Evolutionary conservation across 2,888 invertebrate genomes (phyloP).

Genomic region (Steinernema scapterisci): DNA sequence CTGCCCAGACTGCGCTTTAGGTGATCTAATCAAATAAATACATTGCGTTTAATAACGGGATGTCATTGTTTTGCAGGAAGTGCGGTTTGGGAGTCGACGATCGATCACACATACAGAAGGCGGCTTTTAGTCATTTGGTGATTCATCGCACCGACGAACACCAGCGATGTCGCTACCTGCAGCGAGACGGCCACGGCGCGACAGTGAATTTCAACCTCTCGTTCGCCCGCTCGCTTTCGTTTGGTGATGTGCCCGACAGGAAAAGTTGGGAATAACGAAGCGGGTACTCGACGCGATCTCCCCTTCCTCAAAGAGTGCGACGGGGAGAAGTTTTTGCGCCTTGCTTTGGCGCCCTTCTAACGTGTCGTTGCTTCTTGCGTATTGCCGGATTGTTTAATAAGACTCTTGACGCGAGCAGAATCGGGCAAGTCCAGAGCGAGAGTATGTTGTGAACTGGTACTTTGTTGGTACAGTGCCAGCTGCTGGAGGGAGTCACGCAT

Average conservation of each 20-base stretch:
- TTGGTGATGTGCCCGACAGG: neutral
- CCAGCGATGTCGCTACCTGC: conserved; percentile 12
- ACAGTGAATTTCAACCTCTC: neutral
- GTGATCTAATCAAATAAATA: neutral
- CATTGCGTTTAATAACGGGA: neutral
- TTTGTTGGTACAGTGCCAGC: conserved; percentile 18
- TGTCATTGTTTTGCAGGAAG: conserved; percentile 32
- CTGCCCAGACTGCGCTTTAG: too few relatives aligned
- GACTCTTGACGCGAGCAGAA: conserved; percentile 14
- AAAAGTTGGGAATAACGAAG: neutral
- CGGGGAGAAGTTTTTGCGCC: neutral
- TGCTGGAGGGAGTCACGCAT: conserved; percentile 26
- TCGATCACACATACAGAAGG: conserved; percentile 30
- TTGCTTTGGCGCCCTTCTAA: neutral
- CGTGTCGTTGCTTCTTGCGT: neutral
- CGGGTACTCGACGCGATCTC: neutral
- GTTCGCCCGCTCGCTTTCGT: too few relatives aligned
- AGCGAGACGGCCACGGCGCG: neutral
- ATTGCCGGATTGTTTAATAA: neutral
- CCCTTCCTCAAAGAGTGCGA: neutral
- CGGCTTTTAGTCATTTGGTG: conserved; percentile 31
- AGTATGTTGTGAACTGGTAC: too few relatives aligned
- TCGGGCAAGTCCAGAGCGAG: conserved; percentile 3
- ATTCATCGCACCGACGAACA: conserved; percentile 21
- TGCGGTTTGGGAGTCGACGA: conserved; percentile 14